Base-by-base conservation (phyloP, 1,140 invertebrate genomes). In the Neodiprion lecontei region DNA sequence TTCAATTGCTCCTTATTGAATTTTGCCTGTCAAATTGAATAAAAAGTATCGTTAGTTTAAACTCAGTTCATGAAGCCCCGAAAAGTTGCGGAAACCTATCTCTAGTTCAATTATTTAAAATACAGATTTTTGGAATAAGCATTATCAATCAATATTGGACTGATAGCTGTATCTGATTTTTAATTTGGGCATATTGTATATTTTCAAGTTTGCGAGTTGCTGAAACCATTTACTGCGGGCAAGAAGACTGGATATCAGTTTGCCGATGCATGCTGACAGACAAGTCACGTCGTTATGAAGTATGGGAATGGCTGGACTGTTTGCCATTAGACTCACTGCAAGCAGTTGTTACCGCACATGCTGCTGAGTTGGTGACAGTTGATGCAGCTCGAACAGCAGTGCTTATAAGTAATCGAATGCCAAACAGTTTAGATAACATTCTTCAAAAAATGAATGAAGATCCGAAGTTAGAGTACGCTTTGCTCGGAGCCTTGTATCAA, bases 401-500 rank as follows among this genome's bases (percentile, higher is more conserved):
- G 4, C 75, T 88, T 23, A 79, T 88, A 21, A 80, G 81, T 0
- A 76, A 76, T 3, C 79, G 82, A 73, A 72, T 86, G 49, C 77
- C 82, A 2, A 77, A 77, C 11, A 83, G 85, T 66, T 70, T 83
- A 1, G 74, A 80, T 23, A 75, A 82, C 48, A 83, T 91, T 61
- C 75, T 90, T 40, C 84, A 88, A 4, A 78, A 77, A 65, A 73
- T 92, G 2, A 79, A 74, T 7, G 71, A 82, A n/a, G 82, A 90
- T 78, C 80, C 87, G 40, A 78, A 87, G 11, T 80, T 91, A 14
- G 86, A 92, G 73, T 94, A 91, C 82, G 81, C 88, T 14, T 90
- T 95, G 79, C 80, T 95, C 40, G 89, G 91, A 76, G 91, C 92
- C 68, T 84, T 95, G 12, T 91, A 92, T 82, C 87, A 90, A 23